These are phyloP conservation scores for Netelia fuscicornis DNA, from an alignment of 2,888 invertebrate species.

Conservation along the genomic window DNA sequence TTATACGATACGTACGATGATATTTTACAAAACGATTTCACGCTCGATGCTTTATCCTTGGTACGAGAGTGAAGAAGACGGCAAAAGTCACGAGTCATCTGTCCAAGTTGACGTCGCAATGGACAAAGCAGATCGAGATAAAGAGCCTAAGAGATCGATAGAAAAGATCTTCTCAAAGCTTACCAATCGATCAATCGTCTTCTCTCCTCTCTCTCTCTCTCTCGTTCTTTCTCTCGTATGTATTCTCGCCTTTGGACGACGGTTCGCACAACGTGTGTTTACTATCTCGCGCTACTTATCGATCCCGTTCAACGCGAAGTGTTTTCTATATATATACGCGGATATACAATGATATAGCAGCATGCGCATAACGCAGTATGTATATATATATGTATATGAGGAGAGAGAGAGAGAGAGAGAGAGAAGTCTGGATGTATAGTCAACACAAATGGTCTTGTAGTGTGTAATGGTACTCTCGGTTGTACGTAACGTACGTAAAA, in stretches of 20 bases:
- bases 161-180: slow-evolving; percentile 52
- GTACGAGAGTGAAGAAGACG: background rate
- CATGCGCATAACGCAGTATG: slow-evolving; percentile 1
- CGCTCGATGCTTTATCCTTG: background rate
- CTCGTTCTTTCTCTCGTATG: background rate
- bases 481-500: slow-evolving; percentile 38
- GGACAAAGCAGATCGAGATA: slow-evolving; percentile 32
- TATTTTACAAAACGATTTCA: background rate
- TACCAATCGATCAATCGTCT: slow-evolving; percentile 66
- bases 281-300: slow-evolving; percentile 64
- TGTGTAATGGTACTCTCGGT: slow-evolving; percentile 30
- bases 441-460: slow-evolving; percentile 21
- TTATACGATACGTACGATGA: background rate
- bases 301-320: slow-evolving; percentile 59
- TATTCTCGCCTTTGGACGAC: slow-evolving; percentile 23
- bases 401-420: background rate
- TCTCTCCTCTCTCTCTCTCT: slow-evolving; percentile 8
- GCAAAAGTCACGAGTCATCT: slow-evolving; percentile 53
- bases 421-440: slow-evolving; percentile 13
- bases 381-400: background rate
- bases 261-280: slow-evolving; percentile 11
- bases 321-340: slow-evolving; percentile 29
- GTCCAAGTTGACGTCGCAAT: slow-evolving; percentile 16
- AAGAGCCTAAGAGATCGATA: slow-evolving; percentile 27
- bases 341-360: background rate